Conservation (phyloP, 2,888 invertebrate genomes). For the Mythimna ferrago region DNA sequence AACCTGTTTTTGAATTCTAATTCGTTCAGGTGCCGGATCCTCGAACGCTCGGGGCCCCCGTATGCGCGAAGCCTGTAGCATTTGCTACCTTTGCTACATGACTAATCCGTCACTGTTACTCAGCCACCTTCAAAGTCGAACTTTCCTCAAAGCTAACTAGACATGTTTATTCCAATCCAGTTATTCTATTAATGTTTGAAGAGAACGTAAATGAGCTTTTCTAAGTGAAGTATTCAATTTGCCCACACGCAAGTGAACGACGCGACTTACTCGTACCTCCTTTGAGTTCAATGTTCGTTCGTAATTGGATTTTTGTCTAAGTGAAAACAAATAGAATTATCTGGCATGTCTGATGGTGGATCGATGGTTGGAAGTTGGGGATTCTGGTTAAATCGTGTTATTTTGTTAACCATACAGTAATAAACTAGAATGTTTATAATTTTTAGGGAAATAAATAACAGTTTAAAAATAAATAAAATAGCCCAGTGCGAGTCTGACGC, state of each 20-base stretch:
- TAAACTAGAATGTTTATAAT: background rate
- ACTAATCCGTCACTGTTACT: too few relatives aligned
- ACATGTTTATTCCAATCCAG: constrained; percentile 64
- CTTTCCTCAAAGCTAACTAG: constrained; percentile 48
- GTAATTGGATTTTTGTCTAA: constrained; percentile 56
- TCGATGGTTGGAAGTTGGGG: background rate
- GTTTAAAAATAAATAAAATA: too few relatives aligned
- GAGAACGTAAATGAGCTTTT: constrained; percentile 59
- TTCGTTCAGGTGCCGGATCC: too few relatives aligned
- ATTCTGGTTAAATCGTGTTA: background rate
- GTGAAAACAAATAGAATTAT: constrained; percentile 51
- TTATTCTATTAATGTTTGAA: constrained; percentile 63
- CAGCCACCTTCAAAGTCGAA: constrained; percentile 44
- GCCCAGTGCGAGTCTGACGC: too few relatives aligned
- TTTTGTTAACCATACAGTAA: background rate
- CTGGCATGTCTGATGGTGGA: constrained; percentile 16
- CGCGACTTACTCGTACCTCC: constrained; percentile 38
- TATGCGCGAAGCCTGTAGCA: too few relatives aligned
- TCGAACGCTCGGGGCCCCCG: too few relatives aligned
- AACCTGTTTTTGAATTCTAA: too few relatives aligned
- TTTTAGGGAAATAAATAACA: too few relatives aligned
- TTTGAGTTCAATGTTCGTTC: constrained; percentile 46
- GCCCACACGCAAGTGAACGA: constrained; percentile 43
- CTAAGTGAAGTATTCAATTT: constrained; percentile 57
- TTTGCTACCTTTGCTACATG: too few relatives aligned